phyloP scores from a whole-genome alignment of 2,888 invertebrate species.

The Polydrusus cervinus region DNA sequence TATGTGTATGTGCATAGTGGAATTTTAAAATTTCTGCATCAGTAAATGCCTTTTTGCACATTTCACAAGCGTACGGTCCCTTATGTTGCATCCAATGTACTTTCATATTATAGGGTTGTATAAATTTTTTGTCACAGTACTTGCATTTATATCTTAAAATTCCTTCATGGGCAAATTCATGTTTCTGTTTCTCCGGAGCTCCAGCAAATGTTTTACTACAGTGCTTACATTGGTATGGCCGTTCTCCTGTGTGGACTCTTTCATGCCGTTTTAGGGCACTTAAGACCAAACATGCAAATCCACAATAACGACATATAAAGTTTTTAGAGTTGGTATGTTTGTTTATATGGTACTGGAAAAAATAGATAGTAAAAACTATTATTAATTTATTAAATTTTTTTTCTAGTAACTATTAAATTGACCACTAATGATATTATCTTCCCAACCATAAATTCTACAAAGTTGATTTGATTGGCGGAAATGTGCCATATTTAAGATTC shows the following conservation, averaged over 20 bases:
- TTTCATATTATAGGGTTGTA: constrained; percentile 33
- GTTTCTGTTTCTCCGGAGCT: constrained; percentile 22
- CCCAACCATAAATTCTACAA: no score
- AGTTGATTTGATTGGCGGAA: no score
- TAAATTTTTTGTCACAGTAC: constrained; percentile 29
- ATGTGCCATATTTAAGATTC: no score
- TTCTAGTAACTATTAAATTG: no score
- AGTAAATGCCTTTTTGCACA: constrained; percentile 14
- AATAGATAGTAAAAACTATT: neutral
- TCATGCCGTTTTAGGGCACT: constrained; percentile 35
- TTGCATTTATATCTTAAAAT: constrained; percentile 15
- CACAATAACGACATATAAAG: constrained; percentile 32
- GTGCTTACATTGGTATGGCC: constrained; percentile 29
- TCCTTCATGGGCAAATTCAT: constrained; percentile 30
- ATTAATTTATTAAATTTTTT: no score
- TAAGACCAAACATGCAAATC: neutral
- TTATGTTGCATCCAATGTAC: constrained; percentile 29
- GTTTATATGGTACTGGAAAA: constrained; percentile 39
- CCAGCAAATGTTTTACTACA: constrained; percentile 32
- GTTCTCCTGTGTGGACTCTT: constrained; percentile 35
- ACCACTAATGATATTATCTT: no score
- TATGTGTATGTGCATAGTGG: constrained; percentile 31
- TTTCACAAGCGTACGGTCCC: constrained; percentile 18
- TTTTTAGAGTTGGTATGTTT: constrained; percentile 24
- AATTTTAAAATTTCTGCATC: constrained; percentile 30